Evolutionary conservation across 2,797 vertebrate species (phyloP).

Genomic region (Molossus molossus): DNA sequence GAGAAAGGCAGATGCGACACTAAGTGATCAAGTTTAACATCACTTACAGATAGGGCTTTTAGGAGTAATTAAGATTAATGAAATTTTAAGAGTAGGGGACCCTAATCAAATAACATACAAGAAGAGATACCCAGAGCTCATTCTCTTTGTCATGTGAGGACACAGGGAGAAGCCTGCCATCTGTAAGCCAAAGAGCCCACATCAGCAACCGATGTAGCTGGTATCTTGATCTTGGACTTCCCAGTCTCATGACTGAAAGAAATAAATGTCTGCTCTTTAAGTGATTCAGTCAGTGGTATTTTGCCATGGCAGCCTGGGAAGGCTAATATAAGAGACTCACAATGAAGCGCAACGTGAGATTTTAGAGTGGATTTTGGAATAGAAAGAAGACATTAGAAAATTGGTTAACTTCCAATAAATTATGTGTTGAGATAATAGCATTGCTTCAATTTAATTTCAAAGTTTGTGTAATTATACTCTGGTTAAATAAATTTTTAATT

Average conservation of each 20-base stretch:
- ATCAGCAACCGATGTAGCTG: not conserved
- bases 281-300: not conserved
- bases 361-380: not conserved
- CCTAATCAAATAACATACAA: not conserved
- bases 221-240: not conserved
- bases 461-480: not conserved
- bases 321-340: not conserved
- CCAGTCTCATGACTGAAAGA: not conserved
- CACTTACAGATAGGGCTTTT: not conserved
- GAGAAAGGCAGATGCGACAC: not conserved
- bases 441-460: not conserved
- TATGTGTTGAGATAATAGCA: not conserved
- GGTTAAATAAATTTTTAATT: not conserved
- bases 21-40: not conserved
- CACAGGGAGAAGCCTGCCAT: not conserved
- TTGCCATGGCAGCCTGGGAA: not conserved
- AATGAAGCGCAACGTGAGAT: not conserved
- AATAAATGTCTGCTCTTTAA: not conserved
- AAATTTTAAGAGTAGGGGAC: not conserved
- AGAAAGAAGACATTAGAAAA: not conserved
- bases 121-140: not conserved
- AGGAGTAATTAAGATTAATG: not conserved
- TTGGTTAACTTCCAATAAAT: not conserved
- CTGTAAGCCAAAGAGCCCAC: not conserved
- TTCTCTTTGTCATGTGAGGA: not conserved